These are phyloP conservation scores for Pseudoatta argentina DNA, from an alignment of 1,140 invertebrate species.

Conservation along the genomic window DNA sequence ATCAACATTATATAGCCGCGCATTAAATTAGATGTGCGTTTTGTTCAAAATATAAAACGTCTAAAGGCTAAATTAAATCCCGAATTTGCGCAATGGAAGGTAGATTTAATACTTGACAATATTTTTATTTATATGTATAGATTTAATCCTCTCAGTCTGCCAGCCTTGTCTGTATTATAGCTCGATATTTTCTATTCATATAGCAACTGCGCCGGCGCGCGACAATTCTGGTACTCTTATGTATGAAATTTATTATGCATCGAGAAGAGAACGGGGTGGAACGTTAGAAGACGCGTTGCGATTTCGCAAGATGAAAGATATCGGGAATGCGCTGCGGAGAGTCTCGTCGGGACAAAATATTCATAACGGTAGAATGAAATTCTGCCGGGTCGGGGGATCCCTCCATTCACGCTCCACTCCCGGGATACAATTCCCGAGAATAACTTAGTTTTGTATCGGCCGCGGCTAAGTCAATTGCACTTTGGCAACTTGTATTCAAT, in stretches of 20 bases:
- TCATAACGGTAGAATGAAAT: constrained; percentile 63
- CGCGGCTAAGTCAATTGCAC: constrained; percentile 62
- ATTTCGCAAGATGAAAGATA: constrained; percentile 59
- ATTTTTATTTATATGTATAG: background rate
- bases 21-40: background rate
- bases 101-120: constrained; percentile 1
- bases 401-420: constrained; percentile 48
- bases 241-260: constrained; percentile 61
- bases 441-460: constrained; percentile 65
- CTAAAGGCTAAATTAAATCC: background rate
- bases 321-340: constrained; percentile 36
- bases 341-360: constrained; percentile 59
- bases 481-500: constrained; percentile 69
- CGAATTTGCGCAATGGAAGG: too few species aligned
- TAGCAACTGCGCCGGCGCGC: background rate
- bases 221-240: constrained; percentile 28
- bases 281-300: constrained; percentile 47
- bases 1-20: background rate
- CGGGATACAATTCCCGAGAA: constrained; percentile 56
- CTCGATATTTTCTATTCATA: constrained; percentile 27
- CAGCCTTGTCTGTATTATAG: background rate
- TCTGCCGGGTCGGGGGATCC: constrained; percentile 44
- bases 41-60: background rate
- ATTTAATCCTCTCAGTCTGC: background rate
- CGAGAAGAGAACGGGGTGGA: constrained; percentile 9